Evolutionary conservation across 2,113 vertebrate genomes (phyloP).

Genomic region (Fregata magnificens): DNA sequence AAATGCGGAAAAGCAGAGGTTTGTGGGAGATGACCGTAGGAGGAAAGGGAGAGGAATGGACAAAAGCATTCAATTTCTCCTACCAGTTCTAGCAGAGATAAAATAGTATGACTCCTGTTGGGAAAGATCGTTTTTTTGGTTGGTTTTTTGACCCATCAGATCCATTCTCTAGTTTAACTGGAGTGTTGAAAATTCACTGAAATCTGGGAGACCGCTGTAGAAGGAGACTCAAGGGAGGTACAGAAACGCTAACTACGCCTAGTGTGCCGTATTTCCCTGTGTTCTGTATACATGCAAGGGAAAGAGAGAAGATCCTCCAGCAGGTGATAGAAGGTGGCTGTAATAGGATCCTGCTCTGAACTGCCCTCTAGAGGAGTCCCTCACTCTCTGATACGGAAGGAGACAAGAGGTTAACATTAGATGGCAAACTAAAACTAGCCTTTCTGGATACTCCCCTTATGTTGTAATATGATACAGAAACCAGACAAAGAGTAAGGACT

Average conservation of each 20-base stretch:
- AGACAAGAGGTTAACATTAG: not conserved
- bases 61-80: not conserved
- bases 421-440: not conserved
- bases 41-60: not conserved
- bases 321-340: not conserved
- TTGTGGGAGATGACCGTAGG: not conserved
- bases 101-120: not conserved
- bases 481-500: not conserved
- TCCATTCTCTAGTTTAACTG: not conserved
- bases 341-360: not conserved
- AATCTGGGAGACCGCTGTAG: not conserved
- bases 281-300: fast-evolving
- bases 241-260: not conserved
- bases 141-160: not conserved
- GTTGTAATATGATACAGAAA: not conserved
- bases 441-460: not conserved
- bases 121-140: not conserved
- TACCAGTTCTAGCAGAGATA: not conserved
- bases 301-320: not conserved
- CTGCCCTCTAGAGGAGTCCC: not conserved
- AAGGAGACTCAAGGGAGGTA: not conserved
- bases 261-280: not conserved
- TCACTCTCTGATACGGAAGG: not conserved
- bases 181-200: not conserved
- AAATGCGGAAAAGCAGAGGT: not conserved